Conservation (phyloP, 2,113 vertebrate species). For the Hirundichthys speculiger region DNA sequence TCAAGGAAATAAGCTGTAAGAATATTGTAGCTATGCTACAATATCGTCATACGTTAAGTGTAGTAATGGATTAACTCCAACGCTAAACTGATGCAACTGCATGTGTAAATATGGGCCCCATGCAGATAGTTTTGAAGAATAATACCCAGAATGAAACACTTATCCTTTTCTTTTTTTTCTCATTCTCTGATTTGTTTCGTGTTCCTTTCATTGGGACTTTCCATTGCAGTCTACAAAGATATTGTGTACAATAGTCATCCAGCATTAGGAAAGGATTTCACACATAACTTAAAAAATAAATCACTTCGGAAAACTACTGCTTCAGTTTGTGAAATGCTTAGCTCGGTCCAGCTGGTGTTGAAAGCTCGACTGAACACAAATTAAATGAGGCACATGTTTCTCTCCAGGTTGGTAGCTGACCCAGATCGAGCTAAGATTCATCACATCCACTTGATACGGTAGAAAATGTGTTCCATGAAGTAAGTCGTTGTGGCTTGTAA, state of each 20-base stretch:
- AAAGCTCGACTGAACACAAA: conserved; percentile 12
- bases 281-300: conserved; percentile 43
- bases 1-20: background rate
- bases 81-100: conserved; percentile 63
- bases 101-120: conserved; percentile 67
- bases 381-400: conserved; percentile 26
- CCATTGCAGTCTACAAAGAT: conserved; percentile 9
- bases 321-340: too few relatives aligned
- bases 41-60: conserved; percentile 55
- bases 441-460: conserved; percentile 22
- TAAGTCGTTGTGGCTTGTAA: conserved; percentile 39
- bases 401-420: conserved; percentile 3
- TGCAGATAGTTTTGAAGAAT: conserved; percentile 61
- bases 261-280: conserved; percentile 10
- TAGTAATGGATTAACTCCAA: conserved; percentile 59
- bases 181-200: conserved; percentile 41
- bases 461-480: conserved; percentile 24
- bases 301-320: conserved; percentile 31
- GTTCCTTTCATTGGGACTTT: conserved; percentile 58
- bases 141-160: conserved; percentile 45
- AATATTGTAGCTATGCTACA: conserved; percentile 18
- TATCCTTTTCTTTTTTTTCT: conserved; percentile 55
- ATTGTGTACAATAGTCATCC: conserved; percentile 10
- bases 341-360: conserved; percentile 25
- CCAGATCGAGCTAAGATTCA: conserved; percentile 46